A percentile compares a stretch with the other conserved stretches of the same genome.
phyloP scores from a whole-genome alignment of 2,888 invertebrate species.

The Adelognathus sp. region DNA sequence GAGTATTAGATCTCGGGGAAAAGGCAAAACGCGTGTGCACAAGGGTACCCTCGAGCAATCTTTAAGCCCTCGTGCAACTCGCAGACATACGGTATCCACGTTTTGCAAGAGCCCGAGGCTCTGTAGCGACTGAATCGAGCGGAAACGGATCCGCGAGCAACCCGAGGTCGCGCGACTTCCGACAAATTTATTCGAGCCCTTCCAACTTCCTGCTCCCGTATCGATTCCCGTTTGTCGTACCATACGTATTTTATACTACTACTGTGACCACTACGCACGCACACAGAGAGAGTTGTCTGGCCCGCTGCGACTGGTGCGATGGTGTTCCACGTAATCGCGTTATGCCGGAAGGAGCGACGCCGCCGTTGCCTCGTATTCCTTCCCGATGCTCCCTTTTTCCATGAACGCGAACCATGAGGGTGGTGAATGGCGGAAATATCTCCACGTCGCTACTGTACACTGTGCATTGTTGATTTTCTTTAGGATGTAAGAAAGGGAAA shows the following conservation, averaged over 20 bases:
- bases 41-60: background rate
- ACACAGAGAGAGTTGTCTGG: constrained; percentile 30
- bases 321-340: constrained; percentile 73
- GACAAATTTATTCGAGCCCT: constrained; percentile 76
- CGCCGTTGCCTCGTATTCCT: constrained; percentile 64
- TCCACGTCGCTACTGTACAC: background rate
- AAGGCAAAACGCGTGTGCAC: background rate
- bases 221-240: constrained; percentile 70
- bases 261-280: constrained; percentile 10
- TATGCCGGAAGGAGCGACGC: constrained; percentile 70
- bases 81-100: constrained; percentile 30
- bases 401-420: constrained; percentile 38
- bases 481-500: background rate
- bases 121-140: constrained; percentile 60
- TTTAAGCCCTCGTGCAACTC: background rate
- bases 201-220: constrained; percentile 64
- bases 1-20: constrained; percentile 1
- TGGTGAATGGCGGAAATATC: constrained; percentile 30
- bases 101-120: constrained; percentile 41
- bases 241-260: constrained; percentile 31
- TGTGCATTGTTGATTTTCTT: background rate
- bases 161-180: constrained; percentile 68
- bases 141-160: constrained; percentile 63
- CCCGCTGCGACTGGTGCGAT: constrained; percentile 10
- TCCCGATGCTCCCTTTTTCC: constrained; percentile 49